phyloP scores from a whole-genome alignment of 2,797 vertebrate species.

The Enteromius trimaculatus region DNA sequence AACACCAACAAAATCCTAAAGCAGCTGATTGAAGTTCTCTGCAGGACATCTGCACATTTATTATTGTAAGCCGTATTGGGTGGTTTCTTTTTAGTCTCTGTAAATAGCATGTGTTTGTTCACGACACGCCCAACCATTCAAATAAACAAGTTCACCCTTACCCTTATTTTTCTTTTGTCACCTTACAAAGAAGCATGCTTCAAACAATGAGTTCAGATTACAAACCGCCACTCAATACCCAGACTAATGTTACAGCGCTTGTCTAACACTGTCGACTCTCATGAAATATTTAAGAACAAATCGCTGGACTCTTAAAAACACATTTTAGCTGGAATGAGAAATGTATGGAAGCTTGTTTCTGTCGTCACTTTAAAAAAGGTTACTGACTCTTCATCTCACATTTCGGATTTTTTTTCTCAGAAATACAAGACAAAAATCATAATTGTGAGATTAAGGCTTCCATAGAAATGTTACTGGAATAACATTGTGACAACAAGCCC shows the following conservation, averaged over 20 bases:
- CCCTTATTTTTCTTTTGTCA: not conserved
- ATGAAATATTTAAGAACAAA: not conserved
- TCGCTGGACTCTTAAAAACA: too few species aligned
- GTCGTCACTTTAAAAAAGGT: not conserved
- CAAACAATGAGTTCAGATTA: slow-evolving; percentile 1
- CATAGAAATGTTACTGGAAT: not conserved
- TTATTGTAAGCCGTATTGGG: not conserved
- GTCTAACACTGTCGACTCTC: not conserved
- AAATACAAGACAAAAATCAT: not conserved
- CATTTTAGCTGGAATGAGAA: not conserved
- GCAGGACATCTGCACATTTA: not conserved
- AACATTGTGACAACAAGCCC: not conserved
- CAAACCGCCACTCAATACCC: not conserved
- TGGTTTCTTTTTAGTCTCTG: not conserved
- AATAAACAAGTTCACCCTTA: not conserved
- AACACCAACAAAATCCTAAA: not conserved
- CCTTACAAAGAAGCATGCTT: not conserved
- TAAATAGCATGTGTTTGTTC: not conserved
- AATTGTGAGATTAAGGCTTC: not conserved
- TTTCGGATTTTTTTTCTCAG: not conserved
- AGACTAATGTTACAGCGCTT: slow-evolving; percentile 4
- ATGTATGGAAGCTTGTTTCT: not conserved
- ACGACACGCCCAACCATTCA: not conserved
- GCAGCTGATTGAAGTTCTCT: too few species aligned
- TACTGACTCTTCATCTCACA: not conserved